Conservation (phyloP, 1,140 invertebrate genomes). For the Amphibalanus amphitrite region DNA sequence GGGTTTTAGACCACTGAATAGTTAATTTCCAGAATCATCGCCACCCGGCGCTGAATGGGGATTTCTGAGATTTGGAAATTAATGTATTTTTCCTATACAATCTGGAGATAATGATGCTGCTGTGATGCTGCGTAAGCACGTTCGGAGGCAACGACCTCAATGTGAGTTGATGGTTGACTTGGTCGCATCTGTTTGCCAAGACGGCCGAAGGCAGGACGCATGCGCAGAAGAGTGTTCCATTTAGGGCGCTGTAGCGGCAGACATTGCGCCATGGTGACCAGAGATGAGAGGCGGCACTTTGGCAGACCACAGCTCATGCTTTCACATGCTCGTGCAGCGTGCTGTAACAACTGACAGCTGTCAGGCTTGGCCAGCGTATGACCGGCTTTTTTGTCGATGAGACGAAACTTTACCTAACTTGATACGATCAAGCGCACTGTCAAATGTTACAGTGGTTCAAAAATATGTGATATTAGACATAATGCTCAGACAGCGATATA, state of each 20-base stretch:
- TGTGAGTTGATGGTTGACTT: not conserved
- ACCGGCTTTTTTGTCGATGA: too few relatives aligned
- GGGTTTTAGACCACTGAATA: not conserved
- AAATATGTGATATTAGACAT: too few relatives aligned
- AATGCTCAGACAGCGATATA: too few relatives aligned
- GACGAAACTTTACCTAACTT: too few relatives aligned
- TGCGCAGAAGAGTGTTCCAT: not conserved
- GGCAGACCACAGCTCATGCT: too few relatives aligned
- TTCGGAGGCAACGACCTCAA: not conserved
- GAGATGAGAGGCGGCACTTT: not conserved
- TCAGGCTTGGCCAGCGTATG: too few relatives aligned
- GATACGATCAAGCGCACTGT: too few relatives aligned
- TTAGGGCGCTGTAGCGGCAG: too few relatives aligned
- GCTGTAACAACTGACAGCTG: too few relatives aligned
- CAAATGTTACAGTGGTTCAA: too few relatives aligned
- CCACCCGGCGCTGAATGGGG: not conserved
- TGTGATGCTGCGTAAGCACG: not conserved
- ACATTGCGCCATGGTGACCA: not conserved
- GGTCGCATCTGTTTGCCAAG: not conserved
- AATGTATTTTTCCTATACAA: conserved; percentile 1
- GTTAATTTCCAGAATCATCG: conserved; percentile 1
- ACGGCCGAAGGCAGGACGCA: too few relatives aligned
- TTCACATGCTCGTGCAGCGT: too few relatives aligned
- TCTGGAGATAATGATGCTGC: not conserved
- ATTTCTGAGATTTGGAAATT: not conserved